These are phyloP conservation scores for Eupristina koningsbergeri DNA, from an alignment of 1,140 invertebrate species.

Conservation along the genomic window DNA sequence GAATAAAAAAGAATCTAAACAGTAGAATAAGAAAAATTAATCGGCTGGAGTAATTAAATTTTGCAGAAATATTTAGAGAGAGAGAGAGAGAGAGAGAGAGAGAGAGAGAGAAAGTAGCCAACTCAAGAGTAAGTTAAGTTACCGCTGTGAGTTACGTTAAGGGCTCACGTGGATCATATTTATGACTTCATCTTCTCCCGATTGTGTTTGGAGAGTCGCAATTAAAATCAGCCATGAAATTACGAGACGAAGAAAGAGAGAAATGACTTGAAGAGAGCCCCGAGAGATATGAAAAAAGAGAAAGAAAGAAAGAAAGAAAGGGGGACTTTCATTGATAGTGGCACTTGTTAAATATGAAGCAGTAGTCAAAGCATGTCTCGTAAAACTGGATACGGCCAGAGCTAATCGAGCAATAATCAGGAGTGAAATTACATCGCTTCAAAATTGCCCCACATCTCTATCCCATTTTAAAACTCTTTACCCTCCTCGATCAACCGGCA, in stretches of 20 bases:
- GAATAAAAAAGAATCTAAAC: constrained; percentile 15
- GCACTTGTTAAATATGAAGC: not conserved
- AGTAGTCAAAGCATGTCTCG: constrained; percentile 36
- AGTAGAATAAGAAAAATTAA: constrained; percentile 19
- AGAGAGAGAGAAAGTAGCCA: not conserved
- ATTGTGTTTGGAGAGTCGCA: constrained; percentile 19
- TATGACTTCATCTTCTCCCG: constrained; percentile 30
- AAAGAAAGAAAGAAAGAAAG: too few species aligned
- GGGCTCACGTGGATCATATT: constrained; percentile 15
- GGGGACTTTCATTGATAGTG: constrained; percentile 20
- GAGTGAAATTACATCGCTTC: not conserved
- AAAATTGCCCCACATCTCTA: constrained; percentile 9
- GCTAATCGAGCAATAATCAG: constrained; percentile 16
- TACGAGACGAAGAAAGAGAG: not conserved
- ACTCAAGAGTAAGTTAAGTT: not conserved
- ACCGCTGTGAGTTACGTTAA: constrained; percentile 14
- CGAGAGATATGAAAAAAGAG: not conserved
- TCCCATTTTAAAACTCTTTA: not conserved
- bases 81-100: not conserved
- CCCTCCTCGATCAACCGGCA: too few species aligned
- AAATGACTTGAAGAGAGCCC: not conserved
- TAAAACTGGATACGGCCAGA: constrained; percentile 2
- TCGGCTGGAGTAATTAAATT: not conserved
- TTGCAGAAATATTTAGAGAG: not conserved
- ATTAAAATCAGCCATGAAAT: constrained; percentile 41